Base-by-base conservation (phyloP, 2,113 vertebrate species). In the Colinus virginianus region DNA sequence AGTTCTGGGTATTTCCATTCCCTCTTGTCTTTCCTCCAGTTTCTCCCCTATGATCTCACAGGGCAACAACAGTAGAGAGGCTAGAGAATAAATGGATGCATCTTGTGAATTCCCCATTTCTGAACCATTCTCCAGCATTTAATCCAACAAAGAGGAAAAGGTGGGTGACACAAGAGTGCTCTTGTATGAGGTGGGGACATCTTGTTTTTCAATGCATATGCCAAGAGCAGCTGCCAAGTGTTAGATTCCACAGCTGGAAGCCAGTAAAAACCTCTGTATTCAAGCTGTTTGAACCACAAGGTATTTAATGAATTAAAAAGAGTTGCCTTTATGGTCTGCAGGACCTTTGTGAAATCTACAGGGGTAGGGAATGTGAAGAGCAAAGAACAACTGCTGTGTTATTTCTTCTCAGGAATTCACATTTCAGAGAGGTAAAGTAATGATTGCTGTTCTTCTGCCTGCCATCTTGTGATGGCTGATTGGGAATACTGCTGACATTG, bases 181-280 rank as follows among this genome's bases (percentile, higher is more conserved):
- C 40, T 71, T 83, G 59, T 56, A 64, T 55, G 69, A 78, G 75
- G 51, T 64, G 43, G 59, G 40, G 82, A 89, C 46, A 72, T 80
- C 68, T 86, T 90, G 62, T 69, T 92, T 93, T 84, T 58, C 36
- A 75, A 23, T 0, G 2, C 1, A 2, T 53, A 18, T 92, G 68
- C 49, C 81, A 92, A 92, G 45, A 91, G 25, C 72, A 96, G 75
- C 81, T 94, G 95, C 78, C 72, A 96, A 66, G 66, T 81, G 58
- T 67, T 88, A 77, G 3, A 71, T 78, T 88, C 72, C 83, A 90
- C 92, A 95, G 75, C 87, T 96, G 94, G 80, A 93, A 93, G 42
- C 51, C 88, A 92, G 68, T 87, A 66, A 84, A 92, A 82, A 49
- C 58, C 40, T 77, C 66, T 70, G 2, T 67, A 77, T 55, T 93